Conservation (phyloP, 64 coral and sea anemone genomes). For the Dendronephthya gigantea region DNA sequence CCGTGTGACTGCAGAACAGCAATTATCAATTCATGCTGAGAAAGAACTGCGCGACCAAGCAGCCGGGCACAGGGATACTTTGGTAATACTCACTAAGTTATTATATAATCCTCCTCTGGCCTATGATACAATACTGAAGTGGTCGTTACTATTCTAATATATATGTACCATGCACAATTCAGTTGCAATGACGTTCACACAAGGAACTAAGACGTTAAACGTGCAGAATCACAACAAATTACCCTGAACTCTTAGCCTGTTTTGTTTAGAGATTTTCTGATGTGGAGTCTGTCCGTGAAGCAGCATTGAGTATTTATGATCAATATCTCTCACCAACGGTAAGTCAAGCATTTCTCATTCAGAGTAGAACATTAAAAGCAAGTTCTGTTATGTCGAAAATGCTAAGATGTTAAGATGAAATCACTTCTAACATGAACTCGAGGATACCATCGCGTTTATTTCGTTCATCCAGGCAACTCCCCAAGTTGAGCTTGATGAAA, state of each 20-base stretch:
- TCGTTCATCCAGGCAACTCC: slow-evolving; percentile 55
- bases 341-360: background rate
- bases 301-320: slow-evolving; percentile 65
- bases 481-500: slow-evolving; percentile 66
- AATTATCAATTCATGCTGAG: slow-evolving; percentile 71
- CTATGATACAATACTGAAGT: too few species aligned
- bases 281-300: slow-evolving; percentile 27
- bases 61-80: background rate
- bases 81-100: background rate
- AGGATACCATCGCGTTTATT: too few species aligned
- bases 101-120: too few species aligned
- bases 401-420: too few species aligned
- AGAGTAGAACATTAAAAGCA: too few species aligned
- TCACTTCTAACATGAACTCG: too few species aligned
- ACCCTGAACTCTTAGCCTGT: background rate
- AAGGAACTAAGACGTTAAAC: too few species aligned
- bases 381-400: too few species aligned
- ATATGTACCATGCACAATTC: too few species aligned
- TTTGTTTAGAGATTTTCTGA: slow-evolving; percentile 26
- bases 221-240: background rate
- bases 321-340: slow-evolving; percentile 57
- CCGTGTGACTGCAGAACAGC: slow-evolving; percentile 87
- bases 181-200: too few species aligned
- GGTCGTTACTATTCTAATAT: too few species aligned
- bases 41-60: slow-evolving; percentile 30